A percentile compares a stretch with the other conserved stretches of the same genome.
Evolutionary conservation across 2,113 vertebrate species (phyloP).

Genomic region (Fulica atra): DNA sequence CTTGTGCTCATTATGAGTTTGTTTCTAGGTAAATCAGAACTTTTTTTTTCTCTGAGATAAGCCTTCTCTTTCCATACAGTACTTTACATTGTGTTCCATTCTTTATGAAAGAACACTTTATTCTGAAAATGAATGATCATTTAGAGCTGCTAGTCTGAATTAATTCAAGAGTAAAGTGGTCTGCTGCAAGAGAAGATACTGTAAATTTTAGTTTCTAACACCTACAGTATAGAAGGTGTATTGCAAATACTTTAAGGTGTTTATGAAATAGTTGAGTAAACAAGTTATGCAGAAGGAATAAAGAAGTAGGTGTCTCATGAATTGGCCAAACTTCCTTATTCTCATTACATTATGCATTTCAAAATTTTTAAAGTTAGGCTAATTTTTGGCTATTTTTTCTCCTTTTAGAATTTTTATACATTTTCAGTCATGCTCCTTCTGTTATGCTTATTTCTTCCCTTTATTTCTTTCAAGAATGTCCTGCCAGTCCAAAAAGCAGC

Average conservation of each 20-base stretch:
- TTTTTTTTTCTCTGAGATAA: background rate
- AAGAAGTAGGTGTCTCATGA: background rate
- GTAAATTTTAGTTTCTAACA: background rate
- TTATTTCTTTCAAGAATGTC: constrained; percentile 84
- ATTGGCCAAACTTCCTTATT: background rate
- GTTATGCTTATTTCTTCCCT: constrained; percentile 1
- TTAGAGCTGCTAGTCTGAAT: background rate
- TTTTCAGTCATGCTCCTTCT: background rate
- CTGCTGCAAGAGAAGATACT: background rate
- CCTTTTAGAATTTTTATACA: background rate
- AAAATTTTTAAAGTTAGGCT: background rate
- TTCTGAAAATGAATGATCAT: background rate
- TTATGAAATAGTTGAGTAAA: background rate
- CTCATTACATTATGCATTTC: background rate
- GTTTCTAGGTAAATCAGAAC: background rate
- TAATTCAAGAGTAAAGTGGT: background rate
- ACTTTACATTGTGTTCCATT: background rate
- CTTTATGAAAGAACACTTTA: background rate
- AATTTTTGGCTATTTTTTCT: background rate
- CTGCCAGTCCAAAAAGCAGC: constrained; percentile 93
- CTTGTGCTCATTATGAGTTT: background rate
- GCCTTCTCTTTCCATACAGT: background rate
- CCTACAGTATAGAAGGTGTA: background rate
- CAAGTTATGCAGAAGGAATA: background rate
- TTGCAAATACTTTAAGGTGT: background rate